Evolutionary conservation across 2,113 vertebrate genomes (phyloP), one percentile per base, ranked within the genome.

Genomic region (Gadus chalcogrammus): DNA sequence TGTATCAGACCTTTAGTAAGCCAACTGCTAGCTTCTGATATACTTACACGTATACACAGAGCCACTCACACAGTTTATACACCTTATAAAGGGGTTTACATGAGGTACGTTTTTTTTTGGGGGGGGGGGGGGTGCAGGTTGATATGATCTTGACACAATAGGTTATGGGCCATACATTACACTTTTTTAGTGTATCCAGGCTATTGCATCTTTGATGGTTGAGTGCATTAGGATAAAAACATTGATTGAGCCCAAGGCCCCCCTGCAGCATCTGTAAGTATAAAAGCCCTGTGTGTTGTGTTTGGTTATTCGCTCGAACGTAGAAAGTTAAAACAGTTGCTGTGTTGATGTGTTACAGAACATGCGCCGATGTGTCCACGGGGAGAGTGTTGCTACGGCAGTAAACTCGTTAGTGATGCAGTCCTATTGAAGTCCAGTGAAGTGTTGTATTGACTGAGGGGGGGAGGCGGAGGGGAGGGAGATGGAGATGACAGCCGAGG

Each of bases 11-110:
- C 73, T 69, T 68, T 78, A 72, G 73, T 71, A 79, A 70, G 75
- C 80, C 85, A 86, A 84, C 78, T 76, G 80, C 79, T 83, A 83
- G 85, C 77, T 87, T 86, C 73, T 78, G 83, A 82, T 86, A 78
- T 84, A 89, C 83, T 89, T 85, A 84, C 80, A 77, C 77, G 82
- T 71, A 87, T 75, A 84, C 79, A 79, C 78, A 82, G 55, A 73
- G 75, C 73, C 79, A 73, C 80, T 79, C 77, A 78, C 80, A 82
- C 69, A 74, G 58, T 80, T 82, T 69, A 84, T 72, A 80, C 56
- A 80, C 70, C 66, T 71, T 75, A 75, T 79, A 80, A 84, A 83
- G 56, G 85, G 86, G 55, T 84, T 76, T 78, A 81, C 69, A 84
- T 86, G 84, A 90, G 87, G 85, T 89, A 87, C 84, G 75, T 77